These are phyloP conservation scores for Stratiolaelaps scimitus DNA, from an alignment of 1,140 invertebrate genomes.

Conservation along the genomic window DNA sequence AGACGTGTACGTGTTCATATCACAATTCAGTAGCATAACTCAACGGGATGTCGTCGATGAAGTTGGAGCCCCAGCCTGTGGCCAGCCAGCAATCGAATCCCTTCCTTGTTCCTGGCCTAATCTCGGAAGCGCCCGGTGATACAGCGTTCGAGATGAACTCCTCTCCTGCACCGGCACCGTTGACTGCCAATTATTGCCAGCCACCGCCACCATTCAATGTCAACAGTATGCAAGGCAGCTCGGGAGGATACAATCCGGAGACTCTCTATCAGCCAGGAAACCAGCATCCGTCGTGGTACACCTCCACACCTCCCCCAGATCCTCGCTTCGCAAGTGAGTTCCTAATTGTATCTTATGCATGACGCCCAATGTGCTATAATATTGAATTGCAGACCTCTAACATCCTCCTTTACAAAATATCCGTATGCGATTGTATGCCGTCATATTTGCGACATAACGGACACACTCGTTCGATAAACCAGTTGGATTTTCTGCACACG, in stretches of 20 bases:
- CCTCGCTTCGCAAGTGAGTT: constrained; percentile 25
- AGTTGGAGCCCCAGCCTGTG: constrained; percentile 2
- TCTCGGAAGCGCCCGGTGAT: constrained; percentile 11
- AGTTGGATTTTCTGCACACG: too few species aligned
- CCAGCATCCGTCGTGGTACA: constrained; percentile 26
- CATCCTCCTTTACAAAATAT: too few species aligned
- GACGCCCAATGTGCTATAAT: too few species aligned
- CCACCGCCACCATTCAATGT: not conserved
- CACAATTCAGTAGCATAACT: too few species aligned
- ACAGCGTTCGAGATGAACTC: constrained; percentile 27
- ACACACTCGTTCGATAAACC: too few species aligned
- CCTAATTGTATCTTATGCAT: too few species aligned
- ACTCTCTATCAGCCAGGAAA: not conserved
- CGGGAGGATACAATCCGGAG: constrained; percentile 16
- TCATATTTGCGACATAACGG: too few species aligned
- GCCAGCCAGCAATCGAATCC: constrained; percentile 6
- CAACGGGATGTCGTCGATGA: constrained; percentile 14
- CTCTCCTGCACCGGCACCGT: constrained; percentile 2
- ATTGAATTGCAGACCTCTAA: too few species aligned
- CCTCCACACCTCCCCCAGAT: constrained; percentile 3
- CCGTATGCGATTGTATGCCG: too few species aligned
- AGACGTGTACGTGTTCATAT: too few species aligned
- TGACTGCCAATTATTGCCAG: constrained; percentile 15
- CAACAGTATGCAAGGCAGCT: constrained; percentile 17
- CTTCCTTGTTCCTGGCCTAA: constrained; percentile 4